A percentile compares a stretch with the other conserved stretches of the same genome.
Conservation (phyloP, 2,888 invertebrate species). For the Drosophila niveifrons region DNA sequence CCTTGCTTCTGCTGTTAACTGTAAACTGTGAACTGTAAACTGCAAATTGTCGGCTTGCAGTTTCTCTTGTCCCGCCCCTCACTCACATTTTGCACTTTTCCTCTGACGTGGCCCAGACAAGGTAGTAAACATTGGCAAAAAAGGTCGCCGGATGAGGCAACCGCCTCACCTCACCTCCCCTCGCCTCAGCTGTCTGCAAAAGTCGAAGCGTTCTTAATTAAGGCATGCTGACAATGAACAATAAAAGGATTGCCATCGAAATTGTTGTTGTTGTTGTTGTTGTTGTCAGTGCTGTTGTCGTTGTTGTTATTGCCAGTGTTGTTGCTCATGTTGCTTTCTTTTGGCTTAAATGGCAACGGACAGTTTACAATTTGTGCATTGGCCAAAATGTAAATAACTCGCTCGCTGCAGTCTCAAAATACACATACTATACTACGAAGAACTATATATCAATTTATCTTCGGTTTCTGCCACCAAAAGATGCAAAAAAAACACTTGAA, state of each 20-base stretch:
- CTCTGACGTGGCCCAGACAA: constrained; percentile 32
- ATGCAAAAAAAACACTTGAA: background rate
- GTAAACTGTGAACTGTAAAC: constrained; percentile 68
- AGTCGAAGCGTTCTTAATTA: constrained; percentile 71
- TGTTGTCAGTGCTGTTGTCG: background rate
- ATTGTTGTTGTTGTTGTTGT: constrained; percentile 1
- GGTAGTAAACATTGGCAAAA: constrained; percentile 44
- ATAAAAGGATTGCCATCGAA: constrained; percentile 61
- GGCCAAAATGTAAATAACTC: constrained; percentile 62
- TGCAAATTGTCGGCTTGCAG: constrained; percentile 75
- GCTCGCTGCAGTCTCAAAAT: constrained; percentile 45
- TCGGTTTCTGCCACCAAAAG: constrained; percentile 36
- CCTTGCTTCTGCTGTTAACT: constrained; percentile 59
- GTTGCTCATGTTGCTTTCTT: constrained; percentile 25
- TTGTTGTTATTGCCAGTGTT: background rate
- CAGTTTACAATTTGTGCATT: constrained; percentile 66
- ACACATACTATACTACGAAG: constrained; percentile 1
- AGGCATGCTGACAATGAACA: constrained; percentile 66
- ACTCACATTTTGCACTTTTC: constrained; percentile 1
- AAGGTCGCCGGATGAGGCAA: constrained; percentile 27
- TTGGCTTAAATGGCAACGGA: constrained; percentile 56
- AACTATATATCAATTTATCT: constrained; percentile 58
- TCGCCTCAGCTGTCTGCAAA: constrained; percentile 47
- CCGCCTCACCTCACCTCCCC: no score
- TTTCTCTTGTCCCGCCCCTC: constrained; percentile 22